Evolutionary conservation across 1,140 invertebrate species (phyloP), one percentile per base, ranked within the genome.

Genomic region (Zophobas atratus): DNA sequence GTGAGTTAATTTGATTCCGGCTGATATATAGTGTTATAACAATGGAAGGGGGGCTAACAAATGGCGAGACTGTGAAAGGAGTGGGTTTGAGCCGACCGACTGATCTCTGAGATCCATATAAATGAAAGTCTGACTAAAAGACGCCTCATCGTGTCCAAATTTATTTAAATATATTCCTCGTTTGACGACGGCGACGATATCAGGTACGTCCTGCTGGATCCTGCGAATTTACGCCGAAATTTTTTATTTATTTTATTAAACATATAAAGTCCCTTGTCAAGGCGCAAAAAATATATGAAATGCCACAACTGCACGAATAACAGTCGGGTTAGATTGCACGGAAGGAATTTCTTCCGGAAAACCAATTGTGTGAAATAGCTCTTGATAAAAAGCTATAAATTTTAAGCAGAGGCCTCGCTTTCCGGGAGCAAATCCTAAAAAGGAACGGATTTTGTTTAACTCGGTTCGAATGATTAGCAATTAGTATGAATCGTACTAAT

Each of bases 291-390:
- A 67, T 41, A 35, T 57, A 57, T 57, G 55, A 57, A 57, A 51
- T 57, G 32, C 34, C 55, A 36, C 55, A 57, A 57, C 32, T 41
- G 39, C 38, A 67, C 36, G 39, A 67, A 67, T 67, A 67, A 67
- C 38, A 67, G 6, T 46, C 60, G 60, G 51, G 36, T 38, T 72
- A 51, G 46, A 72, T 72, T 39, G 70, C 38, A 55, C 36, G 70
- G 70, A 72, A 72, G 32, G 51, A 72, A 72, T 72, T 72, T 51
- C 70, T 53, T 72, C 70, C 70, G 70, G 70, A 72, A 72, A 72
- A 72, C 6, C 70, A 72, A 72, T 72, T 72, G 70, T 72, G 70
- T 72, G 70, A 72, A 49, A 72, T 51, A 72, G 70, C 35, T 49
- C 60, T 51, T 72, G 70, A 72, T 72, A 72, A 72, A 72, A 55